These are phyloP conservation scores for Drosophila funebris DNA, from an alignment of 1,140 invertebrate species.

Conservation along the genomic window DNA sequence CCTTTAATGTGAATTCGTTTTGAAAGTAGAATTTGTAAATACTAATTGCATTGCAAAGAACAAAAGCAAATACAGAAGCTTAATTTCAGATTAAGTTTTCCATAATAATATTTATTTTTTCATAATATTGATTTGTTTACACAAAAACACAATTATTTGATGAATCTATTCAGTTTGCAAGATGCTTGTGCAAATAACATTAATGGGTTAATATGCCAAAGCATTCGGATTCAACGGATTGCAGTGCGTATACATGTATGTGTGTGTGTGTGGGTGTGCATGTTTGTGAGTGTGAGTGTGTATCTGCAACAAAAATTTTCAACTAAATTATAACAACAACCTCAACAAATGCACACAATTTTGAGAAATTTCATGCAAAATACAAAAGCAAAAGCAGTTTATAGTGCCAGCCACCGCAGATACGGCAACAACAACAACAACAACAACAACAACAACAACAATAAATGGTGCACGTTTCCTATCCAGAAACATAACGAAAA, in stretches of 20 bases:
- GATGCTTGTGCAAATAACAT: slow-evolving; percentile 24
- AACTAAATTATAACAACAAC: slow-evolving; percentile 79
- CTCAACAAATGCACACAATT: slow-evolving; percentile 73
- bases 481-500: slow-evolving; percentile 70
- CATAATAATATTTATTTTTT: background rate
- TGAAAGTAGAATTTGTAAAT: background rate
- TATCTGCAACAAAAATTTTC: slow-evolving; percentile 67
- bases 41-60: background rate
- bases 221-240: background rate
- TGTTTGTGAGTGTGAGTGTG: slow-evolving; percentile 1
- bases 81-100: background rate
- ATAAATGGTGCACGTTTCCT: slow-evolving; percentile 67
- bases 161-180: background rate
- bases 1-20: background rate
- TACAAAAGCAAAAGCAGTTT: slow-evolving; percentile 62
- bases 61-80: background rate
- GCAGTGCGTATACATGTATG: slow-evolving; percentile 14
- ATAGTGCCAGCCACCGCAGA: slow-evolving; percentile 46
- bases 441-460: background rate
- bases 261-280: slow-evolving; percentile 6
- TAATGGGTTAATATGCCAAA: slow-evolving; percentile 63
- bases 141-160: background rate
- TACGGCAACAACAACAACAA: slow-evolving; percentile 13
- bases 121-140: background rate
- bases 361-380: slow-evolving; percentile 79